phyloP scores from a whole-genome alignment of 2,113 vertebrate species.

The Peromyscus leucopus region DNA sequence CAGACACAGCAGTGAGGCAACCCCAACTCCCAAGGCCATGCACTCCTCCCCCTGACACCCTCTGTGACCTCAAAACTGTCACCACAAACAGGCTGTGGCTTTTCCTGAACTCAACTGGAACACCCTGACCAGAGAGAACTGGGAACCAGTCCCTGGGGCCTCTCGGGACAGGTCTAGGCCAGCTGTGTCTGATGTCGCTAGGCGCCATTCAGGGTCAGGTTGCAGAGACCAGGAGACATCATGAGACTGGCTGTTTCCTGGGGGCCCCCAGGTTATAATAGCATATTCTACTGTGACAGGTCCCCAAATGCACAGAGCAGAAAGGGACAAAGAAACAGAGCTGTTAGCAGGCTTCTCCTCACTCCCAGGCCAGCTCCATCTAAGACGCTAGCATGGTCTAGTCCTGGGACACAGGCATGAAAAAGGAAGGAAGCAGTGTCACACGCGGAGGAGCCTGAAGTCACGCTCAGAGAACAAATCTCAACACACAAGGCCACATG shows the following conservation, averaged over 20 bases:
- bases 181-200: neutral
- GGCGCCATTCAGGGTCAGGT: neutral
- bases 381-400: neutral
- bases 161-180: neutral
- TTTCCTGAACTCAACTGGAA: neutral
- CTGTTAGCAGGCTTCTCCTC: neutral
- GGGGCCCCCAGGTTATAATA: neutral
- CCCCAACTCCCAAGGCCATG: neutral
- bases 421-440: neutral
- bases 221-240: slow-evolving; percentile 19
- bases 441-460: neutral
- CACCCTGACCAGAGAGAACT: slow-evolving; percentile 24
- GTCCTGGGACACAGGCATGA: neutral
- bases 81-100: neutral
- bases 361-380: neutral
- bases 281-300: slow-evolving; percentile 1
- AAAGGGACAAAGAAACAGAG: neutral
- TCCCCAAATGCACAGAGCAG: neutral
- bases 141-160: neutral
- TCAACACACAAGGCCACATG: neutral
- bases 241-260: slow-evolving; percentile 53
- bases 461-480: neutral
- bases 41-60: neutral
- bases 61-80: slow-evolving; percentile 35
- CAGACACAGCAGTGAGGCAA: neutral